Evolutionary conservation across 2,113 vertebrate genomes (phyloP).

Genomic region (Nycticryphes semicollaris): DNA sequence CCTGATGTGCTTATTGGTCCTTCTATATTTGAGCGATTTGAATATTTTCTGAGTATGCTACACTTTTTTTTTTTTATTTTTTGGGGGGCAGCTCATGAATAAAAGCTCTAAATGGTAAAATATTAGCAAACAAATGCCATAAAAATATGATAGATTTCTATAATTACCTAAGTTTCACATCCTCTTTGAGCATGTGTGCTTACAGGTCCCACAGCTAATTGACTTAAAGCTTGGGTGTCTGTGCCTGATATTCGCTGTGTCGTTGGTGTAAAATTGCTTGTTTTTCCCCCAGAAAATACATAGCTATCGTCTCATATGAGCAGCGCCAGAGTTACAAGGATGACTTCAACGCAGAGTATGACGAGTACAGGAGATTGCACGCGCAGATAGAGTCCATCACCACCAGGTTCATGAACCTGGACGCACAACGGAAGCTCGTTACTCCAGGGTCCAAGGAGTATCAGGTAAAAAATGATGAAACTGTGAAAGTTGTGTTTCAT

Average conservation of each 20-base stretch:
- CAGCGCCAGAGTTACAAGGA: constrained; percentile 88
- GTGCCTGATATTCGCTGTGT: rapidly evolving
- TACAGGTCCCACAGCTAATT: rapidly evolving
- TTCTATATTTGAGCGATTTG: background rate
- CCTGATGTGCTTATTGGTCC: background rate
- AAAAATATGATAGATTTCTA: background rate
- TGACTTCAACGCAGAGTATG: constrained; percentile 91
- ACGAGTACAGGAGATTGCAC: constrained; percentile 85
- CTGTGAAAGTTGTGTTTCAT: background rate
- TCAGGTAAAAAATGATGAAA: constrained; percentile 75
- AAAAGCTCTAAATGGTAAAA: background rate
- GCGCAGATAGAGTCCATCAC: constrained; percentile 81
- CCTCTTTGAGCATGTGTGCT: background rate
- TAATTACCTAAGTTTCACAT: background rate
- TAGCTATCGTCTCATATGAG: constrained; percentile 78
- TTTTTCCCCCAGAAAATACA: constrained; percentile 80
- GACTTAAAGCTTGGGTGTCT: background rate
- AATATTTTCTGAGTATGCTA: background rate
- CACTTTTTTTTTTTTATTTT: background rate
- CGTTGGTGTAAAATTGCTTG: rapidly evolving
- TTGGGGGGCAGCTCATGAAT: background rate
- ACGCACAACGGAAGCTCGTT: constrained; percentile 78
- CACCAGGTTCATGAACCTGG: constrained; percentile 81
- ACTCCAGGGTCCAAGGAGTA: constrained; percentile 85
- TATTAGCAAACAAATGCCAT: background rate